Evolutionary conservation across 2,888 invertebrate species (phyloP).

Genomic region (Muscina levida): DNA sequence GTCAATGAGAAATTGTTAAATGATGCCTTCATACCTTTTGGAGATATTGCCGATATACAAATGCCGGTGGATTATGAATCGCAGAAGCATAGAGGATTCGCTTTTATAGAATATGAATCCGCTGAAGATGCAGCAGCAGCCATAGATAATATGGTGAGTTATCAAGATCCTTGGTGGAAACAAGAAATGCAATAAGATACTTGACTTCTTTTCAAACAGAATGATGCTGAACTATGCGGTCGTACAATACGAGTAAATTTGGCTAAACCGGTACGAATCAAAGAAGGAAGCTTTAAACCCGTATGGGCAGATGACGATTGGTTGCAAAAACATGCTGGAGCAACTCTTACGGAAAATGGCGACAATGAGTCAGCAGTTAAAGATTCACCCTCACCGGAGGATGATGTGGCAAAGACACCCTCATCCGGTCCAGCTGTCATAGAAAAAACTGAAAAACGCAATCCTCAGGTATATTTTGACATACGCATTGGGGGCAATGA

Average conservation of each 20-base stretch:
- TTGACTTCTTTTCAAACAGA: constrained; percentile 82
- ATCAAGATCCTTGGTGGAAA: constrained; percentile 9
- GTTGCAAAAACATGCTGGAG: constrained; percentile 98
- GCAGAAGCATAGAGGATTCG: constrained; percentile 98
- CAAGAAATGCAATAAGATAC: constrained; percentile 26
- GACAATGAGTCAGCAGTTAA: constrained; percentile 76
- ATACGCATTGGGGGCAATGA: constrained; percentile 94
- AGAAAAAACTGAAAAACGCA: constrained; percentile 81
- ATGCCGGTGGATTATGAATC: constrained; percentile 98
- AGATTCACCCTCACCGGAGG: constrained; percentile 68
- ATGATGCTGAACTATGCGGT: constrained; percentile 98
- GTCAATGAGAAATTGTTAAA: constrained; percentile 97
- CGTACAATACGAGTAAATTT: constrained; percentile 97
- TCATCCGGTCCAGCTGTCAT: constrained; percentile 75
- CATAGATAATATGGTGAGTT: constrained; percentile 97
- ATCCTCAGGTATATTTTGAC: constrained; percentile 97
- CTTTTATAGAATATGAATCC: constrained; percentile 98
- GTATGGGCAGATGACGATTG: constrained; percentile 99
- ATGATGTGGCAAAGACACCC: constrained; percentile 73
- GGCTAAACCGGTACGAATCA: constrained; percentile 97
- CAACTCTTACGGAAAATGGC: constrained; percentile 83
- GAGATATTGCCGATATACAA: constrained; percentile 98
- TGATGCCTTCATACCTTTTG: constrained; percentile 99
- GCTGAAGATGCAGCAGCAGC: constrained; percentile 99
- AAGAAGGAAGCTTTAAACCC: constrained; percentile 95